Percentiles rank a stretch among this genome's conserved stretches.
Conservation (phyloP, 2,888 invertebrate species). For the Ecdyonurus torrentis region DNA sequence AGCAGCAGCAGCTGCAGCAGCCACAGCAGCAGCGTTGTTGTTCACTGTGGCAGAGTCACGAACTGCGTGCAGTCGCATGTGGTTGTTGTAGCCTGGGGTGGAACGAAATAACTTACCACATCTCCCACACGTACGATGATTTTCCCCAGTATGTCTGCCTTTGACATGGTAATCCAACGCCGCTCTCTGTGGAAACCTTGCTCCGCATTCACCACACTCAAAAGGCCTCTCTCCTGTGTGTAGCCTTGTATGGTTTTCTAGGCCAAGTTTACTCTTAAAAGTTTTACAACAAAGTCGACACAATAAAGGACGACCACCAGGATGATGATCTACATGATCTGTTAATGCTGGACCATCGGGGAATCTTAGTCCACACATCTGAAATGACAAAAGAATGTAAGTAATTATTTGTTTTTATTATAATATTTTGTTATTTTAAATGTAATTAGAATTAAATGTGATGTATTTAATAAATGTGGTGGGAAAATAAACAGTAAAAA, state of each 20-base stretch:
- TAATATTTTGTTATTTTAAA: no score
- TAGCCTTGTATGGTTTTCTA: constrained; percentile 8
- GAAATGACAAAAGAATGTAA: no score
- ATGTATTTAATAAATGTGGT: no score
- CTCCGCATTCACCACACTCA: constrained; percentile 7
- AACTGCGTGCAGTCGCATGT: constrained; percentile 9
- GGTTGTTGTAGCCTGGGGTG: constrained; percentile 9
- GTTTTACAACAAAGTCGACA: constrained; percentile 9
- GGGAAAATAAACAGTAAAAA: no score
- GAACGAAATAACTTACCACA: constrained; percentile 9
- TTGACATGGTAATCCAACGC: constrained; percentile 9
- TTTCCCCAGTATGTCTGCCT: constrained; percentile 8
- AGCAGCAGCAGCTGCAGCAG: background rate
- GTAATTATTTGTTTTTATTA: no score
- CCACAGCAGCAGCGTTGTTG: constrained; percentile 1
- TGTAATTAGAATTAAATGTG: no score
- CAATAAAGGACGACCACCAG: constrained; percentile 7
- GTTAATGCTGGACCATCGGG: background rate
- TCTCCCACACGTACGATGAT: constrained; percentile 8
- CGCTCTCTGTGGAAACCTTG: constrained; percentile 6
- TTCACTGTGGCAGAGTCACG: background rate
- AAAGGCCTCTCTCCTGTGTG: constrained; percentile 8
- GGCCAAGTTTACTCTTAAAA: constrained; percentile 8
- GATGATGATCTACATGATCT: constrained; percentile 8
- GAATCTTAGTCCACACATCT: background rate